Percentiles rank a stretch among this genome's conserved stretches.
Evolutionary conservation across 2,888 invertebrate species (phyloP).

Genomic region (Liposcelis brunnea): DNA sequence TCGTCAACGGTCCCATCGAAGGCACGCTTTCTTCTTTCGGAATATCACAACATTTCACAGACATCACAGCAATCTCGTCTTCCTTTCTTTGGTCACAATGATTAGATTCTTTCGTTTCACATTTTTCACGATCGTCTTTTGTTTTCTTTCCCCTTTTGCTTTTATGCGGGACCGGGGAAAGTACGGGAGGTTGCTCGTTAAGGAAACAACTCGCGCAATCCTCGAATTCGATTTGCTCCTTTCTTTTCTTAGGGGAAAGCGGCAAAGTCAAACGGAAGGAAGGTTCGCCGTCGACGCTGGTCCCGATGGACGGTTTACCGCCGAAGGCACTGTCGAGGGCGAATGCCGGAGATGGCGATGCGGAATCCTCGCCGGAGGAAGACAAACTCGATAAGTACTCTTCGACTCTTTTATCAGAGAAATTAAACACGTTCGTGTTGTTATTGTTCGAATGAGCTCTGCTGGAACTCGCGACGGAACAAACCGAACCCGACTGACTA

Average conservation of each 20-base stretch:
- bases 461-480: conserved; percentile 18
- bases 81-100: too few species aligned
- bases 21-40: conserved; percentile 2
- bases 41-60: conserved; percentile 4
- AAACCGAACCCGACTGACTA: conserved; percentile 19
- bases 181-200: not conserved
- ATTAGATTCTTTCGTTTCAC: not conserved
- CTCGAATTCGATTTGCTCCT: not conserved
- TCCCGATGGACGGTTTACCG: not conserved
- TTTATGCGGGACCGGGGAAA: conserved; percentile 3
- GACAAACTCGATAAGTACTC: conserved; percentile 33
- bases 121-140: not conserved
- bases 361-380: conserved; percentile 23
- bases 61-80: not conserved
- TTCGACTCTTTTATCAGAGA: conserved; percentile 30
- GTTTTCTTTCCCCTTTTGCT: not conserved
- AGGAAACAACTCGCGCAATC: too few species aligned
- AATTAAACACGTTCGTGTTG: conserved; percentile 29
- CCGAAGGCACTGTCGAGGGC: conserved; percentile 15
- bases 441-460: conserved; percentile 22
- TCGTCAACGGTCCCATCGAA: conserved; percentile 22
- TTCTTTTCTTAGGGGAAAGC: not conserved
- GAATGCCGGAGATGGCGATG: conserved; percentile 21
- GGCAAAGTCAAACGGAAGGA: not conserved
- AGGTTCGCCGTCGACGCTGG: not conserved